Percentiles rank a stretch among this genome's conserved stretches.
Conservation (phyloP, 2,797 vertebrate species). For the Lindbergichthys nudifrons region DNA sequence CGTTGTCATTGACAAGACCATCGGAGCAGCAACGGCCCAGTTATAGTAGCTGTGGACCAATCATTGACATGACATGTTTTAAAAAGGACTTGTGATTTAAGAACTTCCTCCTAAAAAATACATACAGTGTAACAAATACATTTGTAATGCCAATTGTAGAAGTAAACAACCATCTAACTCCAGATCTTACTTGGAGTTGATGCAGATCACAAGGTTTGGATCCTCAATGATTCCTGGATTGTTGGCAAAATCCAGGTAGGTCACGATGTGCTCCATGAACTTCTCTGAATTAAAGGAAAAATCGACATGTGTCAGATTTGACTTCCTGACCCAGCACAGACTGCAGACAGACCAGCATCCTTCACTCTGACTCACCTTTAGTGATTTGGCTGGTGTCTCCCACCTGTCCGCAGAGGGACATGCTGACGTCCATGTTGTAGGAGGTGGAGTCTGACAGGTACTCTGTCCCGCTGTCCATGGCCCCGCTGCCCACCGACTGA, state of each 20-base stretch:
- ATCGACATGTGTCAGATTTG: neutral
- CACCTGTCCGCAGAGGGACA: slow-evolving; percentile 93
- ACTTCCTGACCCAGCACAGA: neutral
- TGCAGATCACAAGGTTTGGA: slow-evolving; percentile 92
- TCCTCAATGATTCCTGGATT: slow-evolving; percentile 93
- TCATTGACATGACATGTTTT: neutral
- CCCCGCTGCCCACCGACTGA: slow-evolving; percentile 73
- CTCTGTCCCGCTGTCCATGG: slow-evolving; percentile 80
- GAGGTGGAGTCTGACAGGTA: slow-evolving; percentile 77
- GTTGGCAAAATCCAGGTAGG: slow-evolving; percentile 89
- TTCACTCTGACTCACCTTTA: slow-evolving; percentile 60
- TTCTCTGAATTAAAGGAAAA: slow-evolving; percentile 81
- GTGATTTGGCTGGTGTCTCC: slow-evolving; percentile 87
- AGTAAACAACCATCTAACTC: neutral
- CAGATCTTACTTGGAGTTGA: slow-evolving; percentile 89
- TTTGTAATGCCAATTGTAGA: neutral
- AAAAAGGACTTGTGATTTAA: neutral
- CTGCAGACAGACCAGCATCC: neutral
- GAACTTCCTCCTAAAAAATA: neutral
- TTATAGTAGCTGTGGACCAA: slow-evolving; percentile 90
- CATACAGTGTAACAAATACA: neutral
- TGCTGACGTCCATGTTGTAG: slow-evolving; percentile 79
- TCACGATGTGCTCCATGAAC: slow-evolving; percentile 90
- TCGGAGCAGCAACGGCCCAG: slow-evolving; percentile 96
- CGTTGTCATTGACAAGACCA: slow-evolving; percentile 92